Evolutionary conservation across 2,797 vertebrate genomes (phyloP).

Genomic region (Psittacula derbiana): DNA sequence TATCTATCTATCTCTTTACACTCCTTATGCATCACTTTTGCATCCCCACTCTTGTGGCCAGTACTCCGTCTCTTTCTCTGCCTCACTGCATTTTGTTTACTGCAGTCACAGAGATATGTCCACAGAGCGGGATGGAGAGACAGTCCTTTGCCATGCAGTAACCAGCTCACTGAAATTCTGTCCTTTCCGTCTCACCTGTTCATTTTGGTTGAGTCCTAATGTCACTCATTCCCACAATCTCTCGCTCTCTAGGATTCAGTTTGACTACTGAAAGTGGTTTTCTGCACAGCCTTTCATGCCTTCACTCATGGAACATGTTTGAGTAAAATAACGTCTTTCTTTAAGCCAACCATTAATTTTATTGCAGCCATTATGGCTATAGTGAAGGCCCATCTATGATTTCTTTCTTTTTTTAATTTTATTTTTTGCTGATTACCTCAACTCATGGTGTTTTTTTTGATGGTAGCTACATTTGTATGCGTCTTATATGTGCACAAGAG

Average conservation of each 20-base stretch:
- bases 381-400: neutral
- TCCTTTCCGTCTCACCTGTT: neutral
- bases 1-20: neutral
- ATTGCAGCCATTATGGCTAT: neutral
- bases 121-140: neutral
- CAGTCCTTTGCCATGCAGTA: neutral
- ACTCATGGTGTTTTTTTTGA: rapidly evolving
- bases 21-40: neutral
- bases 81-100: neutral
- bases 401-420: neutral
- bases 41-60: neutral
- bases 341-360: neutral
- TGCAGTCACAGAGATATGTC: neutral
- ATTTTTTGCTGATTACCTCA: neutral
- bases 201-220: neutral
- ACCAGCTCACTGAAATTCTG: neutral
- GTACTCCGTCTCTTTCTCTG: neutral
- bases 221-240: neutral
- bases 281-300: rapidly evolving
- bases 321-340: neutral
- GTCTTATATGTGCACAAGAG: neutral
- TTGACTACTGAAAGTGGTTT: neutral
- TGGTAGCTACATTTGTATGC: neutral
- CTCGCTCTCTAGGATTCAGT: neutral
- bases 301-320: rapidly evolving